These are phyloP conservation scores for Channa argus DNA, from an alignment of 2,113 vertebrate genomes.

Conservation along the genomic window DNA sequence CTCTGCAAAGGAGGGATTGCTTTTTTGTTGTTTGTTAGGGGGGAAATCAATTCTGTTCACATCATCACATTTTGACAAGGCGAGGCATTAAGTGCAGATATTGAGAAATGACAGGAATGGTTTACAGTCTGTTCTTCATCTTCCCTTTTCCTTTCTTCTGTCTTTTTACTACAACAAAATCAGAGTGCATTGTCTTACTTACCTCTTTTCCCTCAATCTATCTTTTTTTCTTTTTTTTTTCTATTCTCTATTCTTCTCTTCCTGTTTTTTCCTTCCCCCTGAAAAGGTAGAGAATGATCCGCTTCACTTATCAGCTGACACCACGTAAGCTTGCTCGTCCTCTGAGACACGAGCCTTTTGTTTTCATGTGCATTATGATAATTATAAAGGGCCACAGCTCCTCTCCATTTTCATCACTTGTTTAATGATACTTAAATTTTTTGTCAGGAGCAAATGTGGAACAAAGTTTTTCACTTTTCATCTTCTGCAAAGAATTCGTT, in stretches of 20 bases:
- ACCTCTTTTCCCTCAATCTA: slow-evolving; percentile 40
- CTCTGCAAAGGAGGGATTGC: slow-evolving; percentile 82
- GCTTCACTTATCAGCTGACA: slow-evolving; percentile 81
- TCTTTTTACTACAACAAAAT: slow-evolving; percentile 64
- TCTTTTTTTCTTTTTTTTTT: slow-evolving; percentile 21
- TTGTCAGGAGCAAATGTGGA: slow-evolving; percentile 31
- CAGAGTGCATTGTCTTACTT: slow-evolving; percentile 69
- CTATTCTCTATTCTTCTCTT: background rate
- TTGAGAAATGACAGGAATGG: slow-evolving; percentile 80
- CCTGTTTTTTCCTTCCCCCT: slow-evolving; percentile 30
- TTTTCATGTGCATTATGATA: slow-evolving; percentile 81
- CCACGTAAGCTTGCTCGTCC: slow-evolving; percentile 77
- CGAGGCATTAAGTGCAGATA: slow-evolving; percentile 82
- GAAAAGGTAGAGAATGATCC: slow-evolving; percentile 79
- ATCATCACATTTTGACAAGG: slow-evolving; percentile 83
- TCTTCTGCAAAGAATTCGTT: slow-evolving; percentile 37
- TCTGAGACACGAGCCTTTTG: slow-evolving; percentile 77
- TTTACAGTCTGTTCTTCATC: slow-evolving; percentile 78
- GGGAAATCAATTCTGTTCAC: slow-evolving; percentile 82
- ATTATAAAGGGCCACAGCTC: slow-evolving; percentile 77
- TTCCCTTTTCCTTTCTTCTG: slow-evolving; percentile 55
- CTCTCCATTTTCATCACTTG: slow-evolving; percentile 69
- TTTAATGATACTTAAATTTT: slow-evolving; percentile 67
- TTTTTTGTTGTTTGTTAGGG: slow-evolving; percentile 81
- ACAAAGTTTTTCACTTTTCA: slow-evolving; percentile 33